Evolutionary conservation across 2,888 invertebrate genomes (phyloP).

Genomic region (Acrocera orbiculus): DNA sequence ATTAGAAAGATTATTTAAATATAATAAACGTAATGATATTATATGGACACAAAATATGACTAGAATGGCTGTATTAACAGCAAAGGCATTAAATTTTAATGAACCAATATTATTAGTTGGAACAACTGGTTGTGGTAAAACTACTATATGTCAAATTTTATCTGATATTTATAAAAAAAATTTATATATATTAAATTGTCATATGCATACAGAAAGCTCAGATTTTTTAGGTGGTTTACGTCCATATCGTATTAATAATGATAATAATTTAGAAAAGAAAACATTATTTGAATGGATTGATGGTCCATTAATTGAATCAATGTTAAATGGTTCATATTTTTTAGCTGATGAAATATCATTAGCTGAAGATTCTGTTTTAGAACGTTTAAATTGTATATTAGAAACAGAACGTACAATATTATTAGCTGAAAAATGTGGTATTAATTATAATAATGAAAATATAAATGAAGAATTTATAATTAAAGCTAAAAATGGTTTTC

Average conservation of each 20-base stretch:
- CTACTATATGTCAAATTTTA: conserved; percentile 82
- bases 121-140: conserved; percentile 96
- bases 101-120: conserved; percentile 94
- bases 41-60: conserved; percentile 94
- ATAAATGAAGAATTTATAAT: conserved; percentile 35
- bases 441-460: conserved; percentile 33
- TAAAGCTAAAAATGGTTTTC: conserved; percentile 57
- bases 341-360: conserved; percentile 97
- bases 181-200: conserved; percentile 82
- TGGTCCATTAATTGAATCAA: conserved; percentile 82
- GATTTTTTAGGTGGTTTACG: conserved; percentile 93
- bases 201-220: conserved; percentile 96
- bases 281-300: conserved; percentile 94
- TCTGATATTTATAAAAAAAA: conserved; percentile 48
- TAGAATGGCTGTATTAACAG: conserved; percentile 54
- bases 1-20: conserved; percentile 44
- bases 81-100: conserved; percentile 72
- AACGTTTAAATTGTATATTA: conserved; percentile 87
- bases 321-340: conserved; percentile 75
- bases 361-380: conserved; percentile 95
- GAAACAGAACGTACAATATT: conserved; percentile 83
- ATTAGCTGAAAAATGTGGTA: conserved; percentile 75
- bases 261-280: conserved; percentile 15
- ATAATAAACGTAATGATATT: conserved; percentile 44
- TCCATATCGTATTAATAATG: conserved; percentile 45